Evolutionary conservation across 2,888 invertebrate species (phyloP), one percentile per base, ranked within the genome.

Genomic region (Auanema freiburgensis): DNA sequence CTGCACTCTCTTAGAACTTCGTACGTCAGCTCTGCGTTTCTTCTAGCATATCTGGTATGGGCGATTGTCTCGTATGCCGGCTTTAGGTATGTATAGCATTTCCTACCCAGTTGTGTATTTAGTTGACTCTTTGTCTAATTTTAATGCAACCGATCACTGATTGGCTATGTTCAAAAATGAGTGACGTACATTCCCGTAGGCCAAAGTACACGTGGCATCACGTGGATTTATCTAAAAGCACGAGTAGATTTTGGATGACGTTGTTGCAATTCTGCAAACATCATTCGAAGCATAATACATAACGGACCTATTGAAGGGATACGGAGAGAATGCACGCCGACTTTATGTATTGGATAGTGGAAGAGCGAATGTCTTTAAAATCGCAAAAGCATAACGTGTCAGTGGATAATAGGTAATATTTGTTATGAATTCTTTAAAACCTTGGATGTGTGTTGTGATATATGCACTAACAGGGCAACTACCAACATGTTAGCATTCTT

Each of bases 321-420:
- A 73, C 74, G 4, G 66, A 62, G 44, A 73, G 73, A 42, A 50
- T 77, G 46, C 74, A 74, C 42, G 75, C 75, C 18, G 77, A 77
- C 51, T 77, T 77, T 57, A 77, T 77, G 77, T 77, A 77, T 57
- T 77, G 77, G 77, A 74, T 76, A 18, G 77, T 76, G 40, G 77
- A 77, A 57, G 77, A 77, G 59, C 46, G 75, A 42, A 69, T 69
- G 68, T 71, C 71, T 10, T 68, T 68, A 68, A 68, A 69, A 57
- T 69, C 69, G 41, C 59, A 52, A 23, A 60, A 65, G 21, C 74
- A 74, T 51, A 69, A 71, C 50, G 74, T 74, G 1, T 74, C 73
- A 0, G 63, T 71, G 12, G 73, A 74, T 51, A 74, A 73, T 57
- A 62, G 73, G 68, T 68, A 33, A 21, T 21, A 46, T 46, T 5